phyloP scores from a whole-genome alignment of 1,140 invertebrate genomes.

The Globodera ellingtonae region DNA sequence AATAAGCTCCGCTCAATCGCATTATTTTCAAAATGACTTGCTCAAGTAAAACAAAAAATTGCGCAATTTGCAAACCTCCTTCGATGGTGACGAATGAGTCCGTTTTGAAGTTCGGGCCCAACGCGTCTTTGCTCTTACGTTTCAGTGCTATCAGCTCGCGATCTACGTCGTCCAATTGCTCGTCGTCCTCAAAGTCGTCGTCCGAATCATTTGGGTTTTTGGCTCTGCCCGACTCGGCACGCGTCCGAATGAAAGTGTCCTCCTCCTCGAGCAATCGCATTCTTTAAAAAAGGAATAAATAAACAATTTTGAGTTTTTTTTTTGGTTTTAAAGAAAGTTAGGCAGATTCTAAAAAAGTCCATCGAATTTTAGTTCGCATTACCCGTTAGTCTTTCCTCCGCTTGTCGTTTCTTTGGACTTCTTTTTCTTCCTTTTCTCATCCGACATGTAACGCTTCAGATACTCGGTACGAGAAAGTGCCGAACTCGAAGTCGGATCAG shows the following conservation, averaged over 20 bases:
- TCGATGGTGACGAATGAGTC: slow-evolving; percentile 31
- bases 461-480: slow-evolving; percentile 39
- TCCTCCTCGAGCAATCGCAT: slow-evolving; percentile 44
- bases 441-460: slow-evolving; percentile 39
- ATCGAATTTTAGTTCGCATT: background rate
- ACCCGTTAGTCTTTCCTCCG: background rate
- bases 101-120: slow-evolving; percentile 30
- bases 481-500: background rate
- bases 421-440: slow-evolving; percentile 45
- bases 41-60: slow-evolving; percentile 11
- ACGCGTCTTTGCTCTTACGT: slow-evolving; percentile 25
- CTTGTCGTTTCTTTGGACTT: slow-evolving; percentile 27
- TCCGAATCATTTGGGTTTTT: slow-evolving; percentile 25
- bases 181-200: slow-evolving; percentile 41
- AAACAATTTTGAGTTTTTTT: slow-evolving; percentile 3
- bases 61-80: background rate
- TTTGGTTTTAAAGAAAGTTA: background rate
- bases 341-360: slow-evolving; percentile 1
- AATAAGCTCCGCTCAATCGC: background rate
- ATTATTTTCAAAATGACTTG: too few species aligned
- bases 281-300: slow-evolving; percentile 9
- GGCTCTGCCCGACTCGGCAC: slow-evolving; percentile 8
- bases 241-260: slow-evolving; percentile 37
- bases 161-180: slow-evolving; percentile 31
- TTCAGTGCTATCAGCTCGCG: slow-evolving; percentile 13